A percentile compares a stretch with the other conserved stretches of the same genome.
Conservation (phyloP, 23 tunicate species). For the Trididemnum nubilum region DNA sequence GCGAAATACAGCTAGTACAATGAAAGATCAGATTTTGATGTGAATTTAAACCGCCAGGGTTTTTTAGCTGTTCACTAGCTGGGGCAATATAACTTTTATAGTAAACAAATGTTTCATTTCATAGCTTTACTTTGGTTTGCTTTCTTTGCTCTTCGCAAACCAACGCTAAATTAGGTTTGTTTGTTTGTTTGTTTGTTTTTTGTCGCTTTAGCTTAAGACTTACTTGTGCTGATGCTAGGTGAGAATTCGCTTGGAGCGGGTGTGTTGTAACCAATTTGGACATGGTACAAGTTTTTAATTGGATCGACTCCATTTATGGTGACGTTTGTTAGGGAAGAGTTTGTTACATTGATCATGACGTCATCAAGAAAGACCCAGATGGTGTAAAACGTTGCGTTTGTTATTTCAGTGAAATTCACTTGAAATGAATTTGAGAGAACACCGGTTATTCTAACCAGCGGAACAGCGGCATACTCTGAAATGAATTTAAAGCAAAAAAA, state of each 20-base stretch:
- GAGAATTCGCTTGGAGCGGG: constrained; percentile 37
- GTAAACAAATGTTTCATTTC: no score
- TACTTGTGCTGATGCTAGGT: constrained; percentile 14
- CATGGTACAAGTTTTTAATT: constrained; percentile 26
- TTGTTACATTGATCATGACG: background rate
- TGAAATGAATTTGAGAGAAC: constrained; percentile 15
- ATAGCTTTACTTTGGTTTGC: no score
- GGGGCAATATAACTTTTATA: no score
- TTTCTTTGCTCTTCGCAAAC: no score
- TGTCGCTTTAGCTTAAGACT: no score
- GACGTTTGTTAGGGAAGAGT: background rate
- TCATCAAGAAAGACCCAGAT: constrained; percentile 12
- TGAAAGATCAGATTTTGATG: no score
- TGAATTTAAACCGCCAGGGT: no score
- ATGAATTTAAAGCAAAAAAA: no score
- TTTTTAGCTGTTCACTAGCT: no score
- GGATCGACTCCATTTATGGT: constrained; percentile 23
- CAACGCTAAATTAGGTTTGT: no score
- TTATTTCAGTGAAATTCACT: constrained; percentile 13
- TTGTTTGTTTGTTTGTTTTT: no score
- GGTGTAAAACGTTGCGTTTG: constrained; percentile 34
- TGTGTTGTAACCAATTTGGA: constrained; percentile 21
- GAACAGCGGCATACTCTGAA: background rate
- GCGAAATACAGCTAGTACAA: no score
- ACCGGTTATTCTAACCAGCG: background rate